phyloP scores from a whole-genome alignment of 2,113 vertebrate genomes.

The Dromaius novaehollandiae region DNA sequence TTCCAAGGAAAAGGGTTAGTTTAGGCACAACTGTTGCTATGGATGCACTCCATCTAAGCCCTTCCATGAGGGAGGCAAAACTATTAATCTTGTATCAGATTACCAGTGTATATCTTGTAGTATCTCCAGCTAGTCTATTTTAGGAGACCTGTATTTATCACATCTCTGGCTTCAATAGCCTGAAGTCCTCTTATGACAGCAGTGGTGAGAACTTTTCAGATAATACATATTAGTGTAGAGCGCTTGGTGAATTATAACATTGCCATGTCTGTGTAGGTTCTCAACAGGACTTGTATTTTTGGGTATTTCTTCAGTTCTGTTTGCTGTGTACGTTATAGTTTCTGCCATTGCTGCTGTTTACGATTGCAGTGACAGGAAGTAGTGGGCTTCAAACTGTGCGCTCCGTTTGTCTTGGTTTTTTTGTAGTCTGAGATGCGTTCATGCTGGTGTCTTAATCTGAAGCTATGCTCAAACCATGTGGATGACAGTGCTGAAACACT shows the following conservation, averaged over 20 bases:
- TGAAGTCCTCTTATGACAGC: background rate
- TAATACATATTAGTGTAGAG: background rate
- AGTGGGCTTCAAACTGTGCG: background rate
- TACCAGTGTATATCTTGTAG: background rate
- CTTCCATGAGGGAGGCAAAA: background rate
- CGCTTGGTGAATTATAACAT: background rate
- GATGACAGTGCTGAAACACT: background rate
- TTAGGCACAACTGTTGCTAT: background rate
- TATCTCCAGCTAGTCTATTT: background rate
- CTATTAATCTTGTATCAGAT: background rate
- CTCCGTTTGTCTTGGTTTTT: background rate
- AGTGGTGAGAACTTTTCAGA: background rate
- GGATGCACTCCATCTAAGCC: background rate
- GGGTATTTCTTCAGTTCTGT: background rate
- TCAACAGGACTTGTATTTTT: background rate
- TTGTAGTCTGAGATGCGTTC: background rate
- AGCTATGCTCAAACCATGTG: background rate
- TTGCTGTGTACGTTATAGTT: background rate
- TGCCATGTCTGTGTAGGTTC: background rate
- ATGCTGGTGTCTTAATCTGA: background rate
- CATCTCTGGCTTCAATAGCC: background rate
- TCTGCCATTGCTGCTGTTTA: background rate
- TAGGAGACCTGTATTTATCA: background rate
- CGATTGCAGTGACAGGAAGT: background rate
- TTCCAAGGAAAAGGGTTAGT: background rate